Evolutionary conservation across 2,113 vertebrate genomes (phyloP).

Genomic region (Catharus minimus): DNA sequence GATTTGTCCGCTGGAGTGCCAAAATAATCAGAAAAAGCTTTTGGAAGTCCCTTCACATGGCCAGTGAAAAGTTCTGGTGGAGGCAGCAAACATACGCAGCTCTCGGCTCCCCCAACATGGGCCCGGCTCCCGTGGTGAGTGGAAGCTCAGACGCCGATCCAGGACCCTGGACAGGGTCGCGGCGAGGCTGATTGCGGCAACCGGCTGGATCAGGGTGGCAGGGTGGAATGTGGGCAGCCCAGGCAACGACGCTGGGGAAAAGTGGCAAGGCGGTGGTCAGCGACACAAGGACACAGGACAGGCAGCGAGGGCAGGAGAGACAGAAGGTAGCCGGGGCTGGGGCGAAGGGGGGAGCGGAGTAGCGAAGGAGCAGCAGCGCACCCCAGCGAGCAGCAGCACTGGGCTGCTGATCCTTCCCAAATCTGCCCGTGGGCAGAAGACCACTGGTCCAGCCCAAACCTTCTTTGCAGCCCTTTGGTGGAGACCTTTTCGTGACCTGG

Average conservation of each 20-base stretch:
- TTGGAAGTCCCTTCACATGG: too few species aligned
- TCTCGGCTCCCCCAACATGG: too few species aligned
- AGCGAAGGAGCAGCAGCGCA: neutral
- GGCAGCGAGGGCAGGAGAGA: neutral
- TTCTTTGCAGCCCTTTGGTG: neutral
- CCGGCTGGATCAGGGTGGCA: accelerated
- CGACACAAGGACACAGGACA: too few species aligned
- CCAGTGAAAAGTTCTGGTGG: neutral
- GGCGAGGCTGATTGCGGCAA: neutral
- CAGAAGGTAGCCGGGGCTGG: too few species aligned
- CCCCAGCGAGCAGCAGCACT: accelerated
- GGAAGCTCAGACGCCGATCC: accelerated
- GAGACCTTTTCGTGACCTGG: accelerated
- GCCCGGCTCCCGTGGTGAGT: too few species aligned
- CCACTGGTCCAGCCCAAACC: too few species aligned
- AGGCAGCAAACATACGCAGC: too few species aligned
- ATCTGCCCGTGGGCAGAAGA: too few species aligned
- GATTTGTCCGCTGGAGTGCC: neutral
- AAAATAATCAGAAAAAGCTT: too few species aligned
- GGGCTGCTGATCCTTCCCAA: accelerated
- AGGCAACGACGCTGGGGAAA: accelerated
- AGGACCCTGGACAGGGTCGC: neutral
- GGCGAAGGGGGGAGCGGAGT: neutral
- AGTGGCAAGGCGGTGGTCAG: neutral
- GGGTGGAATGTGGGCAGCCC: too few species aligned